Conservation (phyloP, 2,113 vertebrate species). For the Climacteris rufus region DNA sequence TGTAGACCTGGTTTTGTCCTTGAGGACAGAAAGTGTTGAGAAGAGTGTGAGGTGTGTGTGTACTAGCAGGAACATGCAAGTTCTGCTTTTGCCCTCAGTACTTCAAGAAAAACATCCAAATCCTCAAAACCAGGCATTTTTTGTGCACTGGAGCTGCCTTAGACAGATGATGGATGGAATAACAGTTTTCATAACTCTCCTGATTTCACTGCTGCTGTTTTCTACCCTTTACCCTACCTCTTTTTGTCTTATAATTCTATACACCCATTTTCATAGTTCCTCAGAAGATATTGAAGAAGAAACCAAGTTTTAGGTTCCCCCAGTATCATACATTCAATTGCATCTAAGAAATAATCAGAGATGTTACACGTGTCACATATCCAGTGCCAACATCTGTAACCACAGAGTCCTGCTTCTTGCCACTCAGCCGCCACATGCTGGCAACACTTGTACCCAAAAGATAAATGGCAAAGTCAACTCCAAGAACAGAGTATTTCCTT, state of each 20-base stretch:
- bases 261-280: background rate
- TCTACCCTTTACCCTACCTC: background rate
- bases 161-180: background rate
- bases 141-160: background rate
- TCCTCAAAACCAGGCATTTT: background rate
- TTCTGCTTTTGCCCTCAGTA: background rate
- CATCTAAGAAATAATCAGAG: background rate
- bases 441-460: background rate
- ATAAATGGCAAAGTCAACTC: background rate
- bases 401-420: background rate
- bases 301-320: background rate
- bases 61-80: background rate
- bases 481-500: background rate
- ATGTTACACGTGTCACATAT: background rate
- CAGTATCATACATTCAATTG: accelerated
- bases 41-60: background rate
- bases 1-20: background rate
- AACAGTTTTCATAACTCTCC: background rate
- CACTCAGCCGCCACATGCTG: background rate
- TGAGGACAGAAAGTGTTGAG: background rate
- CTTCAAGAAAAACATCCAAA: background rate
- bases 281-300: background rate
- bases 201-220: background rate
- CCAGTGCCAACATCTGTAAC: background rate
- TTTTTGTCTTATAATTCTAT: background rate